phyloP scores from a whole-genome alignment of 2,888 invertebrate genomes.

The Zonitis immaculata region DNA sequence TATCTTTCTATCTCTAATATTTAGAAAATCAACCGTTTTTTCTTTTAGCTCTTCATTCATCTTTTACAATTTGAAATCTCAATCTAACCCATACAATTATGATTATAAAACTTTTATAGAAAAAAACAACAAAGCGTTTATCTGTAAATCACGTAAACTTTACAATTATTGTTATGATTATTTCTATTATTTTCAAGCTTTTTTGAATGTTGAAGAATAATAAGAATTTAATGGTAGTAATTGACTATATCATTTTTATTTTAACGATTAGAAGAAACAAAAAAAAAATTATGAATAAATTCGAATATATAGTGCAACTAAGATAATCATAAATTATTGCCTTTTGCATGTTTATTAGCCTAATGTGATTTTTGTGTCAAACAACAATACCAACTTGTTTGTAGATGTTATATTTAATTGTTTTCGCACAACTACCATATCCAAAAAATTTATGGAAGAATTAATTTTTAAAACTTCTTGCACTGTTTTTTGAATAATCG shows the following conservation, averaged over 20 bases:
- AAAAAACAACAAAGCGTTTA: neutral
- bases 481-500: too few relatives aligned
- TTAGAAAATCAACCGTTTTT: neutral
- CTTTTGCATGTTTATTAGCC: constrained; percentile 34
- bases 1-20: constrained; percentile 16
- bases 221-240: neutral
- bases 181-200: constrained; percentile 24
- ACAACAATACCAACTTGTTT: neutral
- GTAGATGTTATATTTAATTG: constrained; percentile 7
- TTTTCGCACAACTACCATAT: constrained; percentile 17
- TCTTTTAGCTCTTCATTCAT: constrained; percentile 2
- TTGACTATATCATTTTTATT: neutral
- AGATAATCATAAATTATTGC: constrained; percentile 45
- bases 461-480: neutral
- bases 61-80: neutral
- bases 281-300: neutral
- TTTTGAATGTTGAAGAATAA: constrained; percentile 26
- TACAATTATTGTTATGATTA: constrained; percentile 8
- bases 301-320: constrained; percentile 21
- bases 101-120: neutral
- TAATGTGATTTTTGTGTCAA: constrained; percentile 18
- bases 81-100: neutral
- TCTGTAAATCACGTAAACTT: neutral
- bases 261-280: neutral
- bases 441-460: neutral